These are phyloP conservation scores for Pelochelys cantorii DNA, from an alignment of 2,797 vertebrate species.

Conservation along the genomic window DNA sequence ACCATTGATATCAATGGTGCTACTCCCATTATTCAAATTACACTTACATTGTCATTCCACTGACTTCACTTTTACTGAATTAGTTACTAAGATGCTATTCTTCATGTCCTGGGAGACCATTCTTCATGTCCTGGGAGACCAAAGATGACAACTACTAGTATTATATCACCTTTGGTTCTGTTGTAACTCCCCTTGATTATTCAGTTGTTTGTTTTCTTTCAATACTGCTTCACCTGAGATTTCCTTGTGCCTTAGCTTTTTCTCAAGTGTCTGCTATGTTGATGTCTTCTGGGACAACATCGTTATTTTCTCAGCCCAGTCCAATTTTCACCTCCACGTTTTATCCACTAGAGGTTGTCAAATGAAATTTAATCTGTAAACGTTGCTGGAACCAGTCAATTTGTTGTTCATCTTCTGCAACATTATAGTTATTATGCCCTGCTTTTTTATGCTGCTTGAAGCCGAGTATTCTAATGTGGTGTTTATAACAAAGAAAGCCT, in stretches of 20 bases:
- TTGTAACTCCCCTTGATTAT: neutral
- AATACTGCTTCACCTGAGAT: fast-evolving
- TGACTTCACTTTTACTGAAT: neutral
- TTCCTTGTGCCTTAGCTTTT: neutral
- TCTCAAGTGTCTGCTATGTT: neutral
- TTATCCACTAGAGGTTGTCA: neutral
- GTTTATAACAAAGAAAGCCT: conserved; percentile 25
- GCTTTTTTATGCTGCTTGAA: conserved; percentile 25
- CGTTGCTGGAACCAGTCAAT: conserved; percentile 11
- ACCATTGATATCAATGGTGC: neutral
- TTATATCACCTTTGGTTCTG: neutral
- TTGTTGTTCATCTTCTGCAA: neutral
- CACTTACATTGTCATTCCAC: neutral
- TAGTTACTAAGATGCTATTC: neutral
- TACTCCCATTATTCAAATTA: neutral
- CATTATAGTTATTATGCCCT: neutral
- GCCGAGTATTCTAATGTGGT: conserved; percentile 10
- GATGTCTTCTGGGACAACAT: neutral
- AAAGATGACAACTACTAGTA: neutral
- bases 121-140: neutral
- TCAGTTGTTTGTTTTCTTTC: neutral
- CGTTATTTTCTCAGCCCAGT: conserved; percentile 12
- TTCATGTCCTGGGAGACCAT: neutral
- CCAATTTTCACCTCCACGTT: conserved; percentile 11
- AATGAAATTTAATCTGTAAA: neutral